Percentiles rank a stretch among this genome's conserved stretches.
Evolutionary conservation across 2,888 invertebrate species (phyloP).

Genomic region (Calliscelio sp.): DNA sequence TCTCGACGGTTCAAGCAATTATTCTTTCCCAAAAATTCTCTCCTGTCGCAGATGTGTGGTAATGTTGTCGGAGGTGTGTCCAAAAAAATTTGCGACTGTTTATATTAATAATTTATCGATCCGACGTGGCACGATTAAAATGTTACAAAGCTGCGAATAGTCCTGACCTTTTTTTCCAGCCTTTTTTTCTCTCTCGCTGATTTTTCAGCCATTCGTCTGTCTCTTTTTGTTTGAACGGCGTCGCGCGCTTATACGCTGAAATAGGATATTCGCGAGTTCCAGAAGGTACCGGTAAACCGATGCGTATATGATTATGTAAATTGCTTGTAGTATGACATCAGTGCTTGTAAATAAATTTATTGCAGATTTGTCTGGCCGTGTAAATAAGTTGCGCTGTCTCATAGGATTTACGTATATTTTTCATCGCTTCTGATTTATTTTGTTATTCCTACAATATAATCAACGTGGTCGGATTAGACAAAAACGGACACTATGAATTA

Average conservation of each 20-base stretch:
- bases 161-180: constrained; percentile 21
- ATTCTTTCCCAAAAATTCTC: constrained; percentile 69
- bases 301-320: constrained; percentile 73
- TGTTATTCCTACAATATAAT: constrained; percentile 71
- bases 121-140: constrained; percentile 69
- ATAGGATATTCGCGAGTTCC: constrained; percentile 72
- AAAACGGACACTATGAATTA: constrained; percentile 55
- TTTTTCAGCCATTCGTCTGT: neutral
- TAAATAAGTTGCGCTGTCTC: constrained; percentile 71
- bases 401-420: constrained; percentile 67
- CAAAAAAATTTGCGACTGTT: constrained; percentile 72
- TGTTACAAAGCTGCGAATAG: constrained; percentile 60
- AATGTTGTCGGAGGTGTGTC: constrained; percentile 71
- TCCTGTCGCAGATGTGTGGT: constrained; percentile 60
- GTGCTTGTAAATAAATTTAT: constrained; percentile 74
- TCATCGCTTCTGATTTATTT: constrained; percentile 72
- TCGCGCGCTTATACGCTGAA: constrained; percentile 52
- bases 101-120: constrained; percentile 75
- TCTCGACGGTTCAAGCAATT: constrained; percentile 56
- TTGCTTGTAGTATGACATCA: constrained; percentile 72
- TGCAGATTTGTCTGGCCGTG: constrained; percentile 71
- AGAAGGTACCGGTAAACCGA: constrained; percentile 67
- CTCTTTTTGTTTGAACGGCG: constrained; percentile 18
- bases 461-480: constrained; percentile 62
- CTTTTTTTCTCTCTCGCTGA: constrained; percentile 7